These are phyloP conservation scores for Sebastes ruberrimus DNA, from an alignment of 2,797 vertebrate species.

Conservation along the genomic window DNA sequence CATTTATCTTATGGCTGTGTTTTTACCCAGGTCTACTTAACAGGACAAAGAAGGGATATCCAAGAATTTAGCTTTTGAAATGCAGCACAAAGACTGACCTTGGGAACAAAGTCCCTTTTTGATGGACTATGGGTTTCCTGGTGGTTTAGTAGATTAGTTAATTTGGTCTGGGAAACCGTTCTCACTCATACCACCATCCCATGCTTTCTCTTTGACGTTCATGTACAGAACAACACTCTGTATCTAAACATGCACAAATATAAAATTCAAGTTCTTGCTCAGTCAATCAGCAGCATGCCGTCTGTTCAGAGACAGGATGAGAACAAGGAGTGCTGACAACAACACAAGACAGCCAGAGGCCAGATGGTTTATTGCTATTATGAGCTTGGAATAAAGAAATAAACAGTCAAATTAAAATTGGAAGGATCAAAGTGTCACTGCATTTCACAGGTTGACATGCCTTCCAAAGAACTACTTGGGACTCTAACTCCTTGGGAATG, in stretches of 20 bases:
- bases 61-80: constrained; percentile 27
- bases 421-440: constrained; percentile 1
- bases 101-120: constrained; percentile 32
- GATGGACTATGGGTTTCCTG: constrained; percentile 1
- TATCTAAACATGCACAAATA: background rate
- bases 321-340: background rate
- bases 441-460: background rate
- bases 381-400: constrained; percentile 13
- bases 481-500: background rate
- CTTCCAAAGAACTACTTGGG: background rate
- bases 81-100: constrained; percentile 27
- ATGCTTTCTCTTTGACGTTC: constrained; percentile 9
- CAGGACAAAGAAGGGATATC: constrained; percentile 41
- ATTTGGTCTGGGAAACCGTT: constrained; percentile 19
- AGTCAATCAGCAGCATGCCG: background rate
- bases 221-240: background rate
- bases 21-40: background rate
- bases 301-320: background rate
- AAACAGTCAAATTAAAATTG: constrained; percentile 4
- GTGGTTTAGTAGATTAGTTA: constrained; percentile 17
- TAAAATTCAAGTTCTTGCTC: background rate
- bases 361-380: background rate
- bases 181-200: background rate
- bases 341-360: background rate
- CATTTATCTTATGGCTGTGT: background rate